Base-by-base conservation (phyloP, 2,888 invertebrate genomes). In the Baronia brevicornis region DNA sequence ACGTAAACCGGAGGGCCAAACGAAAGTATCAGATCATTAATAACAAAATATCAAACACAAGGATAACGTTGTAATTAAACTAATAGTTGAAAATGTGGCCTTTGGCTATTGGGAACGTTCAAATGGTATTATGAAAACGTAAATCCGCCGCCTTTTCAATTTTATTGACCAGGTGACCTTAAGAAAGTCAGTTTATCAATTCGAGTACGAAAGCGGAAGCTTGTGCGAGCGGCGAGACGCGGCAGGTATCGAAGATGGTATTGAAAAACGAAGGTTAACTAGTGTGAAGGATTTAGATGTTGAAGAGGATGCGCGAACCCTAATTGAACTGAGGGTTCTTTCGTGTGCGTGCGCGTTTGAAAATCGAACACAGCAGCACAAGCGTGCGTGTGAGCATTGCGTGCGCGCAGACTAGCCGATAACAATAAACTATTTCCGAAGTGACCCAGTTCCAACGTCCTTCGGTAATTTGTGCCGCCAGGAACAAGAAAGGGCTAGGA, bases 341-440 rank as follows among this genome's bases (percentile, higher is more conserved):
- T 53, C 46, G 72, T 73, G 69, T 74, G 77, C 50, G 75, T 71
- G 61, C 62, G 51, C 70, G 63, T 75, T 77, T 73, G 73, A 68
- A 73, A 72, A 67, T 59, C 58, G 59, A 62, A 66, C 60, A 48
- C 41, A 25, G 15, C n/a, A 12, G 17, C 10, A 30, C 24, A 14
- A 11, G 24, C 26, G 50, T 47, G 56, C 44, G 52, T 59, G 67
- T 61, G 66, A 59, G 68, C 60, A 67, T 69, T 65, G 78, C 61
- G 61, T 67, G 71, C 70, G 78, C 75, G 78, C 75, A 60, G 74
- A 77, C 77, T 80, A 68, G 66, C 63, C 72, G 69, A 68, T 84
- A 84, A 84, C 84, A 84, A 84, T 84, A 82, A 82, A 82, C 80
- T 84, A 84, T 84, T 84, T 84, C 79, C 82, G 84, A 84, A 84